Percentiles rank a stretch among this genome's conserved stretches.
Conservation (phyloP, 2,113 vertebrate genomes). For the Clupea harengus region DNA sequence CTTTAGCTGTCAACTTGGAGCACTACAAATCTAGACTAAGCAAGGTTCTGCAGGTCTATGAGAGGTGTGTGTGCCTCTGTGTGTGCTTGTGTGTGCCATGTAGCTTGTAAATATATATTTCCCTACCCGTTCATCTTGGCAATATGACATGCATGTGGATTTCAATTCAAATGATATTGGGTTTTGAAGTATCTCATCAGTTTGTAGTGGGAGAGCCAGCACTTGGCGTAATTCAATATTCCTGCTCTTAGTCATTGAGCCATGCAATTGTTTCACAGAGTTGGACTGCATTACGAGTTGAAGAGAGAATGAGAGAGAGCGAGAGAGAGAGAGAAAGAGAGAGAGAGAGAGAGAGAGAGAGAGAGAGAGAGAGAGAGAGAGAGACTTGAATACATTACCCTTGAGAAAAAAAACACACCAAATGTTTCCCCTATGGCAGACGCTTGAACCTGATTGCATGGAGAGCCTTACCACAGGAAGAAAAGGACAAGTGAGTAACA, state of each 20-base stretch:
- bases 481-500: slow-evolving; percentile 75
- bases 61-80: slow-evolving; percentile 67
- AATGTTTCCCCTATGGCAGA: slow-evolving; percentile 49
- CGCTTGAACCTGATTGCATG: slow-evolving; percentile 73
- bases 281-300: background rate
- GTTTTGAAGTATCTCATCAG: background rate
- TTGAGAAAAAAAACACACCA: background rate
- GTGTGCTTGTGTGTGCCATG: background rate
- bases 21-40: slow-evolving; percentile 72
- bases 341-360: background rate
- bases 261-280: background rate
- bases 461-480: slow-evolving; percentile 73
- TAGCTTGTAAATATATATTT: background rate
- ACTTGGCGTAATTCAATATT: background rate
- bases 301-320: background rate
- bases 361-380: background rate
- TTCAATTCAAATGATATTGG: background rate
- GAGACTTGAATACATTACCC: background rate
- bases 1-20: slow-evolving; percentile 72
- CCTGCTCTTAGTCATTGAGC: background rate
- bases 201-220: background rate
- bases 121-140: background rate
- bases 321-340: too few species aligned
- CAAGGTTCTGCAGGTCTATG: slow-evolving; percentile 69
- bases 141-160: background rate